phyloP scores from a whole-genome alignment of 2,113 vertebrate species.

The Erpornis zantholeuca region DNA sequence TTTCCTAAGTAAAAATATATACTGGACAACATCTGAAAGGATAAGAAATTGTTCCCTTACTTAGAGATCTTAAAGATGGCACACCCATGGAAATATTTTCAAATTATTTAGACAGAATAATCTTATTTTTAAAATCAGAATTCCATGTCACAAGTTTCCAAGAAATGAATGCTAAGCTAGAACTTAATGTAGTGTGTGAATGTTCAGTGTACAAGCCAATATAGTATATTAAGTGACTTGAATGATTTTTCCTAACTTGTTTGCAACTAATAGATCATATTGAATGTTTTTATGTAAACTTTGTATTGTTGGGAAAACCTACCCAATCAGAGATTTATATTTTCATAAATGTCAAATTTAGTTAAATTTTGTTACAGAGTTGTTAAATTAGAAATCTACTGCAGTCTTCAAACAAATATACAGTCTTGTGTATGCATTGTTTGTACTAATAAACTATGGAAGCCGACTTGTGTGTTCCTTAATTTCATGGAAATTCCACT shows the following conservation, averaged over 20 bases:
- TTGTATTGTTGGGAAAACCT: conserved; percentile 95
- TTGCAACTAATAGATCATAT: conserved; percentile 94
- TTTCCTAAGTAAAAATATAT: conserved; percentile 7
- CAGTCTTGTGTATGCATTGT: conserved; percentile 97
- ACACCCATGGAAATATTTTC: conserved; percentile 28
- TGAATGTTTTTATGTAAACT: conserved; percentile 99
- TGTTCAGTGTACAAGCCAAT: conserved; percentile 88
- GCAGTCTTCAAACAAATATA: conserved; percentile 93
- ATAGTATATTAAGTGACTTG: conserved; percentile 93
- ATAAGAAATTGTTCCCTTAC: neutral
- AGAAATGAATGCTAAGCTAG: conserved; percentile 67
- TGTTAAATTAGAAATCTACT: conserved; percentile 91
- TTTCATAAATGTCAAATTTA: conserved; percentile 99
- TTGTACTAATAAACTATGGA: conserved; percentile 94
- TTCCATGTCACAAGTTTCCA: conserved; percentile 51
- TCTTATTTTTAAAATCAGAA: conserved; percentile 13
- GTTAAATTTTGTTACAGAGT: conserved; percentile 99
- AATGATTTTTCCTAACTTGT: conserved; percentile 97
- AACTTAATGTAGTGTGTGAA: conserved; percentile 78
- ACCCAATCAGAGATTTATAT: conserved; percentile 99
- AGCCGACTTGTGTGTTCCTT: conserved; percentile 35
- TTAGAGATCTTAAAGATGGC: neutral
- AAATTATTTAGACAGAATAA: conserved; percentile 11
- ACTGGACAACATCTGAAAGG: neutral
- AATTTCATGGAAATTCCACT: neutral